Conservation (phyloP, 2,113 vertebrate species). For the Procapra przewalskii region DNA sequence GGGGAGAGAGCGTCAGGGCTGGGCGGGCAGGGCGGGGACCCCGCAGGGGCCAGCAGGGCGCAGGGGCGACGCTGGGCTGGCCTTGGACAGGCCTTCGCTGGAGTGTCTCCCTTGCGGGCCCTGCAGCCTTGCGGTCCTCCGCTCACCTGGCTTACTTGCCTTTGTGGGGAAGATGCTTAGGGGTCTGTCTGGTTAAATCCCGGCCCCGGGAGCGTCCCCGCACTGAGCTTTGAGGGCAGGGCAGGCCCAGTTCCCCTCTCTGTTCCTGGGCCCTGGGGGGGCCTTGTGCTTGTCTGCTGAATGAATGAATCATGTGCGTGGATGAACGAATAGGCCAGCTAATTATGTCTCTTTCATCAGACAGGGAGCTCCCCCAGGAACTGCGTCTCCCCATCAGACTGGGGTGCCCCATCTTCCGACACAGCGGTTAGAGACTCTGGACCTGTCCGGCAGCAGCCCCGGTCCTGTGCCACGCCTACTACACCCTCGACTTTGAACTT, state of each 20-base stretch:
- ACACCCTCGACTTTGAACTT: background rate
- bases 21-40: rapidly evolving
- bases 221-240: too few species aligned
- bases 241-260: background rate
- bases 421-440: too few species aligned
- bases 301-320: background rate
- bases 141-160: background rate
- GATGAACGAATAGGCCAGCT: too few species aligned
- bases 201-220: rapidly evolving
- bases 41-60: rapidly evolving
- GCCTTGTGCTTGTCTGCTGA: background rate
- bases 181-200: background rate
- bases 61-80: rapidly evolving
- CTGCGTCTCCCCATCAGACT: background rate
- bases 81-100: too few species aligned
- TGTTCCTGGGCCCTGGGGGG: background rate
- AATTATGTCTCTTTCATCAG: background rate
- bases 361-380: background rate
- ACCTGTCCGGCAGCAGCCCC: background rate
- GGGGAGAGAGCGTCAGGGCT: background rate
- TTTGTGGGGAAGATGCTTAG: rapidly evolving
- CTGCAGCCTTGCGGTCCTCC: background rate
- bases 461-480: background rate
- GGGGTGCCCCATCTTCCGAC: background rate
- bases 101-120: background rate